These are phyloP conservation scores for Endomychus coccineus DNA, from an alignment of 2,888 invertebrate genomes.

Conservation along the genomic window DNA sequence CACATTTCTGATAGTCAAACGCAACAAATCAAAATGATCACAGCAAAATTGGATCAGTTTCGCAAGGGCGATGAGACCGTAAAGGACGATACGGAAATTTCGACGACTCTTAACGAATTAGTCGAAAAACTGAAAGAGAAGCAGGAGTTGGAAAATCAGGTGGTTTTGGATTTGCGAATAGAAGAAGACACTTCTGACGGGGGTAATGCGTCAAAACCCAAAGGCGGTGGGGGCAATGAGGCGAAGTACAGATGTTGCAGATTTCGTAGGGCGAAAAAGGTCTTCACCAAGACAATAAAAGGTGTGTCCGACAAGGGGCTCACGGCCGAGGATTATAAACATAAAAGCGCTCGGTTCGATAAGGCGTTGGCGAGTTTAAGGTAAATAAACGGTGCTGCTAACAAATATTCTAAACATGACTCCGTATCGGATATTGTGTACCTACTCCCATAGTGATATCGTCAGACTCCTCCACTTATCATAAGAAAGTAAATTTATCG, in stretches of 20 bases:
- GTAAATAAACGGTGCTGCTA: no score
- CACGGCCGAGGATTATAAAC: slow-evolving; percentile 7
- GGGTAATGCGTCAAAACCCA: not conserved
- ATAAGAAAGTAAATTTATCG: no score
- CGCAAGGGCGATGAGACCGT: not conserved
- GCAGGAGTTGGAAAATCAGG: slow-evolving; percentile 8
- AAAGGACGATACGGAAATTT: slow-evolving; percentile 6
- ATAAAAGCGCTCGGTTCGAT: slow-evolving; percentile 12
- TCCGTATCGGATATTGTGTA: no score
- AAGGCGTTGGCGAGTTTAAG: slow-evolving; percentile 5
- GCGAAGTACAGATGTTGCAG: no score
- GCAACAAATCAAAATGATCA: slow-evolving; percentile 3
- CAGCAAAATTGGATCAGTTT: slow-evolving; percentile 1
- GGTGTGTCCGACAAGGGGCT: no score
- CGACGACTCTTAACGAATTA: slow-evolving; percentile 8
- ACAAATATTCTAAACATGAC: no score
- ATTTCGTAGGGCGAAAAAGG: no score
- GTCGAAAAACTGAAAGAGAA: slow-evolving; percentile 6
- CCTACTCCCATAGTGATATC: no score
- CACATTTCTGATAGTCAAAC: slow-evolving; percentile 4
- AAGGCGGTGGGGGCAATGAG: no score
- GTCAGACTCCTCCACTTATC: no score
- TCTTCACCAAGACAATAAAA: no score
- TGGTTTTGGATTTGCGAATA: slow-evolving; percentile 7
- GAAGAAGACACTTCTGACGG: not conserved